Evolutionary conservation across 2,797 vertebrate species (phyloP), one percentile per base, ranked within the genome.

Genomic region (Cercopithecus petaurista): DNA sequence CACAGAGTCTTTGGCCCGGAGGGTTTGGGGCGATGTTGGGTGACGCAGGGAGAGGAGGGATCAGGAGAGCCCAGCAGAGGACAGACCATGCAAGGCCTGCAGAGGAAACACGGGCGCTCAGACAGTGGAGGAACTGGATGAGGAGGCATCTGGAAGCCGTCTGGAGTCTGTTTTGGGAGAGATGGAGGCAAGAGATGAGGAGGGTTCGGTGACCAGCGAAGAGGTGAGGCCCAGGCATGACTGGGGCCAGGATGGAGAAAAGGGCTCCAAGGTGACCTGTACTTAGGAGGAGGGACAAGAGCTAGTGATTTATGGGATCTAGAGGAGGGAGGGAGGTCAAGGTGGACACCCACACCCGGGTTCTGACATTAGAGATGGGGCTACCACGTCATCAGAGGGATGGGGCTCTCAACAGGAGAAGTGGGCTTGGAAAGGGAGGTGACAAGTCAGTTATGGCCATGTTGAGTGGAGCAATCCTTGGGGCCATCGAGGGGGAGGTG

Each of bases 91-190:
- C 11, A 3, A 41, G 12, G 39, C 13, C 72, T 26, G 24, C 70
- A 43, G 39, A 9, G 7, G 13, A 36, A 24, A 26, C 2, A 0
- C 2, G 0, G 4, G 24, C 39, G 6, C 12, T 70, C 41, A 41
- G 1, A 21, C 17, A 3, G 2, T 2, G 67, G 1, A 24, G 52
- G 1, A 39, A 4, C 7, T 1, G 4, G 24, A 21, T 0, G 0
- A 4, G 9, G 17, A 28, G 0, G 24, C 3, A 8, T 67, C 39
- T 50, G 22, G 43, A 92, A 19, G 26, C 43, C 4, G 14, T 21
- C 46, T 10, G 7, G 72, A 48, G 41, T 10, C 4, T 0, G 46
- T 26, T 10, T 10, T 48, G 21, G 57, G 64, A 57, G 33, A 46
- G 67, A 28, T 13, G 57, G 39, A 76, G 39, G 10, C 10, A 36